A percentile compares a stretch with the other conserved stretches of the same genome.
Evolutionary conservation across 2,888 invertebrate species (phyloP).

Genomic region (Hyppa rectilinea): DNA sequence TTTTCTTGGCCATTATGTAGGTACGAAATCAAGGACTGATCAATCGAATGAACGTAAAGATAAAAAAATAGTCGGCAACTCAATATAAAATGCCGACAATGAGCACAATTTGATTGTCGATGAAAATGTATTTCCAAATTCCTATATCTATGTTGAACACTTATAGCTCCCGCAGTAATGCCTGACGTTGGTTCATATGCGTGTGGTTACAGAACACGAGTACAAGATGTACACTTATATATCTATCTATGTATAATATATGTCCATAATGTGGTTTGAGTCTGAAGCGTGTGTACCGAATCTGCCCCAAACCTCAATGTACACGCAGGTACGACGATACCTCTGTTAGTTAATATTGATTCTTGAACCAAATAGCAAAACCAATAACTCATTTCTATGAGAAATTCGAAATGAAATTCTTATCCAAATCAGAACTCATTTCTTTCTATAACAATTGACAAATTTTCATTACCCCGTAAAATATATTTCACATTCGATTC

Average conservation of each 20-base stretch:
- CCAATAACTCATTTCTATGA: constrained; percentile 14
- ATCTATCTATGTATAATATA: neutral
- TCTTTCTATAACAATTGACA: constrained; percentile 15
- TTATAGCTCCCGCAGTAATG: neutral
- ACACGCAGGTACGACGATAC: neutral
- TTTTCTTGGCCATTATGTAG: no score
- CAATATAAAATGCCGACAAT: no score
- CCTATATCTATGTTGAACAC: neutral
- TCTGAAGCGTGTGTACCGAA: constrained; percentile 1
- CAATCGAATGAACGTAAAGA: no score
- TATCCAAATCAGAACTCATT: constrained; percentile 11
- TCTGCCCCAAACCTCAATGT: constrained; percentile 11
- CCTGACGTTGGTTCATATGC: neutral
- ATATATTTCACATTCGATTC: constrained; percentile 26
- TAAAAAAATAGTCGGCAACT: no score
- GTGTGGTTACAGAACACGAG: constrained; percentile 9
- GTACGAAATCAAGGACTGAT: no score
- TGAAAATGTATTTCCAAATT: no score
- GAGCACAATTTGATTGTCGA: no score
- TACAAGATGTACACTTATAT: neutral
- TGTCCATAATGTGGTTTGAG: constrained; percentile 18
- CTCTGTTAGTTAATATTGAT: constrained; percentile 23
- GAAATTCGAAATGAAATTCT: constrained; percentile 16
- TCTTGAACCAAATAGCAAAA: constrained; percentile 8
- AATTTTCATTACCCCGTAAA: constrained; percentile 2